Evolutionary conservation across 2,113 vertebrate genomes (phyloP).

Genomic region (Helogale parvula): DNA sequence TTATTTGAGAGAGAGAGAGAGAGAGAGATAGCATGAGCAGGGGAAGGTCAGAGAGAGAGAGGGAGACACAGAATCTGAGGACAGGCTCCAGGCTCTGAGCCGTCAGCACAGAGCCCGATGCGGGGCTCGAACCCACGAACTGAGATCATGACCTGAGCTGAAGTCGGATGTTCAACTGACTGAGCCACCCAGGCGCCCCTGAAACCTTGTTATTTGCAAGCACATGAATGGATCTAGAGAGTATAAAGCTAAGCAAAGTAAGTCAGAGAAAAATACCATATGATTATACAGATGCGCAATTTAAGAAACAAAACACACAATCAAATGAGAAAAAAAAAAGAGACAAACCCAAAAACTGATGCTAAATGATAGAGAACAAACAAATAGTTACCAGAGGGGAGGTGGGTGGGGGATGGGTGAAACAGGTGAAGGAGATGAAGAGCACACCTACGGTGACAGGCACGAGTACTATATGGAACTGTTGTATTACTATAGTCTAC

Average conservation of each 20-base stretch:
- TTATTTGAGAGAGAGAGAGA: no score
- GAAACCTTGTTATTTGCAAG: neutral
- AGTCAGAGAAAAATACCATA: neutral
- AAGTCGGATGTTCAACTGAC: no score
- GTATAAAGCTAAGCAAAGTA: neutral
- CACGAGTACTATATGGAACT: neutral
- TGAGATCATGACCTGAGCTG: no score
- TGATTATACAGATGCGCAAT: neutral
- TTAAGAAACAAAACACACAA: neutral
- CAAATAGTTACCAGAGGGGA: neutral
- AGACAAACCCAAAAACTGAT: neutral
- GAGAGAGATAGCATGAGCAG: no score
- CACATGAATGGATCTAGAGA: neutral
- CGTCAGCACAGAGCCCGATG: no score
- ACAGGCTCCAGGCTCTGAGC: no score
- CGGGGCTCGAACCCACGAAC: no score
- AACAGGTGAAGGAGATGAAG: neutral
- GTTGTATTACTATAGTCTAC: neutral
- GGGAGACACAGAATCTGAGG: no score
- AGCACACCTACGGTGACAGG: neutral
- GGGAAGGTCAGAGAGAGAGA: no score
- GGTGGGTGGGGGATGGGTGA: neutral
- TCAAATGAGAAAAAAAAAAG: neutral
- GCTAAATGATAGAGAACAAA: neutral
- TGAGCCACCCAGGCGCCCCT: no score